Conservation (phyloP, 2,113 vertebrate genomes). For the Irena cyanogastra region DNA sequence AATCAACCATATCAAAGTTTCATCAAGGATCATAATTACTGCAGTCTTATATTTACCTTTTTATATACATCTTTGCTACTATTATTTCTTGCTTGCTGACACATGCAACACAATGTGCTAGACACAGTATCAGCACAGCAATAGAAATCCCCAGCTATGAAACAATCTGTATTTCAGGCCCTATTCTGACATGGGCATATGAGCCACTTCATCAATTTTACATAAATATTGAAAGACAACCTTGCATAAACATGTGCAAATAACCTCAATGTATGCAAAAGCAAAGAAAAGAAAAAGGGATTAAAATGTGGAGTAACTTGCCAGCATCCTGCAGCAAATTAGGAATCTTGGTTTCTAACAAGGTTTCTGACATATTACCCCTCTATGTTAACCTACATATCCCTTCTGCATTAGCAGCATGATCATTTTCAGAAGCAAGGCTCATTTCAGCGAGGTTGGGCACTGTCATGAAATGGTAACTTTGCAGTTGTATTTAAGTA, state of each 20-base stretch:
- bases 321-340: background rate
- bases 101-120: background rate
- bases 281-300: background rate
- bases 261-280: background rate
- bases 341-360: background rate
- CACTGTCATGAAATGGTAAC: background rate
- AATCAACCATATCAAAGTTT: background rate
- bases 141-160: background rate
- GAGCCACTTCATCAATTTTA: background rate
- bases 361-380: background rate
- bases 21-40: background rate
- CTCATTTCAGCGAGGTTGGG: background rate
- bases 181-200: background rate
- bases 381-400: background rate
- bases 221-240: background rate
- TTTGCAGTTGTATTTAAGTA: background rate
- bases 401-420: background rate
- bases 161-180: background rate
- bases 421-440: background rate
- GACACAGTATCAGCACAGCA: background rate
- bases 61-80: background rate
- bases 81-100: background rate
- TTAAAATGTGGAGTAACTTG: background rate
- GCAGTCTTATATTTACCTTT: background rate
- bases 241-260: background rate